Conservation (phyloP, 2,113 vertebrate species). For the Chitala chitala region DNA sequence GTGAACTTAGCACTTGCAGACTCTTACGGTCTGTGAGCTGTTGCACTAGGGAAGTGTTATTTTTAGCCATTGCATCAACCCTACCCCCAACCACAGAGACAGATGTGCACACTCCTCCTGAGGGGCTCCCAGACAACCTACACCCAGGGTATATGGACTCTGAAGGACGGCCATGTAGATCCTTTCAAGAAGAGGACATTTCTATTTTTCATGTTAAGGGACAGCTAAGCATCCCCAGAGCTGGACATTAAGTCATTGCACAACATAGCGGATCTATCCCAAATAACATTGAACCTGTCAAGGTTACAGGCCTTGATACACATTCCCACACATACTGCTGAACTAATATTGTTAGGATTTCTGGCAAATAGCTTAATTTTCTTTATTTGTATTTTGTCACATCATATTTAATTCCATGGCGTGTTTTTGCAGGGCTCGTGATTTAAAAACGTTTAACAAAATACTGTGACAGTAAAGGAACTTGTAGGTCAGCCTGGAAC, state of each 20-base stretch:
- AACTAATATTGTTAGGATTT: no score
- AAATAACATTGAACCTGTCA: no score
- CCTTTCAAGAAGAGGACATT: constrained; percentile 29
- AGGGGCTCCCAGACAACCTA: not conserved
- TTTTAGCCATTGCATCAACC: constrained; percentile 13
- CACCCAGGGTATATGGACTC: not conserved
- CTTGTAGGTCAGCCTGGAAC: not conserved
- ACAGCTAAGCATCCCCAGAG: no score
- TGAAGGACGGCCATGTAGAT: constrained; percentile 13
- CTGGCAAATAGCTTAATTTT: no score
- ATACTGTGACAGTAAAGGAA: constrained; percentile 6
- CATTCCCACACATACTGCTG: no score
- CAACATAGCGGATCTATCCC: no score
- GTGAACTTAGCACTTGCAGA: constrained; percentile 11
- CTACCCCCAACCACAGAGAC: not conserved
- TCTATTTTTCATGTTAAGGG: no score
- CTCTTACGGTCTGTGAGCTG: constrained; percentile 7
- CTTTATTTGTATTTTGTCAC: no score
- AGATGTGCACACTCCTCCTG: constrained; percentile 6
- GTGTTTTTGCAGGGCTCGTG: no score
- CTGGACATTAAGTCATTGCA: no score
- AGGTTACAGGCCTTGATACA: no score
- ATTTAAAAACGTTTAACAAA: constrained; percentile 18
- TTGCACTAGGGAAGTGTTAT: constrained; percentile 18
- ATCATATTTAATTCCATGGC: no score